Evolutionary conservation across 2,888 invertebrate genomes (phyloP), one percentile per base, ranked within the genome.

Genomic region (Diabrotica balteata): DNA sequence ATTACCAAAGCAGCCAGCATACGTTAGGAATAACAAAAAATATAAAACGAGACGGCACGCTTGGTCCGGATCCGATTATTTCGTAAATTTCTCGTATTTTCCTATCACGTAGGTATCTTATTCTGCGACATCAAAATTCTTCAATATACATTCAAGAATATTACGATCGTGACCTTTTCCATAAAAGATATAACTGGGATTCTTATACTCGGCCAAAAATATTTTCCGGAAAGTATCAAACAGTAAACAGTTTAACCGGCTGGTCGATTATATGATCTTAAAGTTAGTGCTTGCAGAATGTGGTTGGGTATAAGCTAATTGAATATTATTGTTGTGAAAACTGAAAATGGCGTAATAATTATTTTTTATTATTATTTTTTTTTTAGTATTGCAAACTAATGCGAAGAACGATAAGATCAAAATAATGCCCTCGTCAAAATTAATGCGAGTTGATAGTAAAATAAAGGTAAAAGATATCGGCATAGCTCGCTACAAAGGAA

Each of bases 91-190:
- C 61, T 57, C 57, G 59, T 59, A 59, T 63, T 66, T 79, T 80
- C 79, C 73, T 75, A 79, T 81, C 81, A 82, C 81, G 82, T 82
- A 80, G 80, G 76, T 80, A 78, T 52, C 63, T 63, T 57, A 81
- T 81, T 81, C 76, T 77, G 75, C 77, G 78, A 79, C 78, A 80
- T 81, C 79, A 80, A 78, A 79, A 79, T 82, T 82, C 79, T 78
- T 80, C 81, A 79, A 80, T 81, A 82, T 78, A 79, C 80, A 79
- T 82, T 79, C 78, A 71, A 75, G 78, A 77, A 80, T 80, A 82
- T 81, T 82, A 81, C 80, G 78, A 79, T 81, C 80, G 81, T 78
- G 78, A 77, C 75, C 74, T 78, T 78, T 62, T 59, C 52, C 55
- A 52, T 62, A 52, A 51, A 63, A 63, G 62, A 59, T 63, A 71